Conservation (phyloP, 2,888 invertebrate genomes). For the Glaucopsyche alexis region DNA sequence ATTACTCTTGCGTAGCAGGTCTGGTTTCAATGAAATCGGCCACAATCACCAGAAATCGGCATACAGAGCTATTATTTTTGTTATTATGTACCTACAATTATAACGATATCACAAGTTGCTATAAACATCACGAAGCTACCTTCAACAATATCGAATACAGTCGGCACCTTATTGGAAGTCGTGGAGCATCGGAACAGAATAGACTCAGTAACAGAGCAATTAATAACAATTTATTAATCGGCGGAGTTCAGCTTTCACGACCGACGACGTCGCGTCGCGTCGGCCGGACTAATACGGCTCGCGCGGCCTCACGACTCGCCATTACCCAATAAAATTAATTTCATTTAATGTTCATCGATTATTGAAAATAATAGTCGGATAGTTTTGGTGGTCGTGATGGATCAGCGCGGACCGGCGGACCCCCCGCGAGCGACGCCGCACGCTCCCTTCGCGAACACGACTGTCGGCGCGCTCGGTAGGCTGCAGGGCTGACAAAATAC, state of each 20-base stretch:
- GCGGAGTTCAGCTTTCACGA: neutral
- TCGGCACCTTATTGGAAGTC: neutral
- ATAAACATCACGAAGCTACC: neutral
- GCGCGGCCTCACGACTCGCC: slow-evolving; percentile 68
- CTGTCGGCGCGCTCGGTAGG: slow-evolving; percentile 48
- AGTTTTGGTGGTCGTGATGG: slow-evolving; percentile 69
- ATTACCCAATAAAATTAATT: slow-evolving; percentile 78
- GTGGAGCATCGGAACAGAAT: slow-evolving; percentile 1
- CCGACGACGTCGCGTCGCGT: slow-evolving; percentile 6
- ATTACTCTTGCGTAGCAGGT: no score
- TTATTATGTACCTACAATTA: no score
- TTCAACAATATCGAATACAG: slow-evolving; percentile 5
- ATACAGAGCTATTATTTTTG: no score
- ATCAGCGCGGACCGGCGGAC: slow-evolving; percentile 56
- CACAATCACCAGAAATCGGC: no score
- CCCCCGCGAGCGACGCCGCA: slow-evolving; percentile 57
- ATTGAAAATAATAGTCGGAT: slow-evolving; percentile 73
- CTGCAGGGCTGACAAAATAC: slow-evolving; percentile 29
- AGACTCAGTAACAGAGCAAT: neutral
- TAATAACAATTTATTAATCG: slow-evolving; percentile 21
- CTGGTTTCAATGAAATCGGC: no score
- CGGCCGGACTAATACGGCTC: slow-evolving; percentile 43
- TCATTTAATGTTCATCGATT: slow-evolving; percentile 77
- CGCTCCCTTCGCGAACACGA: slow-evolving; percentile 57
- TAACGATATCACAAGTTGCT: no score